These are phyloP conservation scores for Sebastes umbrosus DNA, from an alignment of 2,797 vertebrate species.

Conservation along the genomic window DNA sequence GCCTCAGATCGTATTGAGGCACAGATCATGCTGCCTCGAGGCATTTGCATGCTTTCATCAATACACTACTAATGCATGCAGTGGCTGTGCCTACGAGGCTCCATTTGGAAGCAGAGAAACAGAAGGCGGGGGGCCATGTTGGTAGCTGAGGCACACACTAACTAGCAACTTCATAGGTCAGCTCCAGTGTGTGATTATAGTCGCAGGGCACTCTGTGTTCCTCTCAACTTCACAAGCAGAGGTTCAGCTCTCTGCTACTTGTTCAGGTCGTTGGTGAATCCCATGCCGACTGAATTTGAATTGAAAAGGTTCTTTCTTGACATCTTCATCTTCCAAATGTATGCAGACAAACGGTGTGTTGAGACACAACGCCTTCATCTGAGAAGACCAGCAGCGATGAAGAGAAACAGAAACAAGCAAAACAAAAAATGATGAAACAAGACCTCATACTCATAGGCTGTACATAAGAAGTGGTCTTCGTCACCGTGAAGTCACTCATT, in stretches of 20 bases:
- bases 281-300: conserved; percentile 39
- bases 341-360: background rate
- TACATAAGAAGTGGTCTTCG: background rate
- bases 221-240: conserved; percentile 4
- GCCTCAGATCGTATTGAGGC: conserved; percentile 58
- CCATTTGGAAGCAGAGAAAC: conserved; percentile 40
- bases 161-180: conserved; percentile 17
- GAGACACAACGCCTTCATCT: background rate
- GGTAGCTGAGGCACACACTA: conserved; percentile 1
- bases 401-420: background rate
- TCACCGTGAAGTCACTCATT: background rate
- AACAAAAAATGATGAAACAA: background rate
- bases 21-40: conserved; percentile 53
- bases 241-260: background rate
- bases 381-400: background rate
- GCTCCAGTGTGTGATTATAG: conserved; percentile 16
- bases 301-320: conserved; percentile 48
- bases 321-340: conserved; percentile 8
- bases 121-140: conserved; percentile 25
- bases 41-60: conserved; percentile 73
- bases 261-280: conserved; percentile 17
- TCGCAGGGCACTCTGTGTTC: background rate
- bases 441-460: background rate
- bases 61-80: conserved; percentile 61
- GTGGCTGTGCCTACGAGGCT: conserved; percentile 32